Evolutionary conservation across 2,113 vertebrate species (phyloP), one percentile per base, ranked within the genome.

Genomic region (Hyperopisus bebe): DNA sequence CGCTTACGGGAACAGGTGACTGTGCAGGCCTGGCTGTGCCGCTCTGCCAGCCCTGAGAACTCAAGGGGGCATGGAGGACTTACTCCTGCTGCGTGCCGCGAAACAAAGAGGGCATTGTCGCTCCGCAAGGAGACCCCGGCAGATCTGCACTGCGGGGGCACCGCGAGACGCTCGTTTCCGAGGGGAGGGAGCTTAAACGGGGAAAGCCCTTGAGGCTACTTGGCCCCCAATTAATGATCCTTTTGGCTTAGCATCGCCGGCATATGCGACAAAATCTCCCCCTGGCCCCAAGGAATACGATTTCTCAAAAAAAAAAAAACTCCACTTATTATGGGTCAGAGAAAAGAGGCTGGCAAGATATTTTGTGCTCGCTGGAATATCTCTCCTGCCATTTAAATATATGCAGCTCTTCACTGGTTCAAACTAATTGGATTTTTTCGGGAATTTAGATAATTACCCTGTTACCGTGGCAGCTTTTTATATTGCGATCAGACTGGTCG

Each of bases 271-370:
- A 91, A 90, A 91, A 91, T 91, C 91, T 92, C 89, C 70, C 48
- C 55, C 92, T 88, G 86, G 90, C 92, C 92, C 93, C 82, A 88
- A 91, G 91, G 92, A 92, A 93, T 92, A 92, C 91, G 86, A 91
- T 91, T 93, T 90, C 92, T 91, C 89, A 91, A 91, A 88, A 91
- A 92, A 39, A 39, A 19, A 88, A 91, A 93, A 88, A 85, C 66
- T 62, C 70, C 86, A 88, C 51, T 88, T 31, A 90, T 74, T 31
- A 24, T 24, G 48, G 50, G 50, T 35, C 48, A 93, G 92, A 94
- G 93, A 93, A 91, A 92, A 94, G 94, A 92, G 93, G 93, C 94
- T 94, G 95, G 93, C 94, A 94, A 94, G 94, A 94, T 91, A 92
- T 31, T 31, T 70, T 47, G 95, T 93, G 92, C 66, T 42, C 24